Evolutionary conservation across 2,888 invertebrate genomes (phyloP), one percentile per base, ranked within the genome.

Genomic region (Drosophila demipolita): DNA sequence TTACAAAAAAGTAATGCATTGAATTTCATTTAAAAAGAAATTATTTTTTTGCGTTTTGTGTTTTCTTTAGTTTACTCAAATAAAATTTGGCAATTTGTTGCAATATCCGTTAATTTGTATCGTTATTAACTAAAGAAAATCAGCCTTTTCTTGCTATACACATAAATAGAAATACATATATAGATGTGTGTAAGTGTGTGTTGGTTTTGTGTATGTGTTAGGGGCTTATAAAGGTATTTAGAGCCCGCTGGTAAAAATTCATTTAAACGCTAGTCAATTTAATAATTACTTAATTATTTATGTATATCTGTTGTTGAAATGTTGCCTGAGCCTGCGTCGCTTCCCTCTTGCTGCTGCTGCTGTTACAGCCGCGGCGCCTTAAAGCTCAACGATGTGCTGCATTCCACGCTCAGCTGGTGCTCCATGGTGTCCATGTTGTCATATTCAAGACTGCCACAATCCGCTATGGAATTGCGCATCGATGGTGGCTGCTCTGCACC

Each of bases 61-160:
- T 60, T 49, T 58, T 57, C 23, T 61, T 62, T 49, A 40, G 50
- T 54, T 52, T 54, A 67, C 53, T 70, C 60, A 80, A 82, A 80
- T 78, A 91, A 91, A 89, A 90, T 90, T 87, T 91, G 91, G 88
- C 88, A 90, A 87, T 89, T 87, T 82, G 85, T 87, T 89, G 90
- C 91, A 80, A 79, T 84, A 81, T 76, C 65, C 60, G 69, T 74
- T 54, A 52, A 80, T 73, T 77, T 67, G 55, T 64, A 67, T 82
- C 65, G 58, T 80, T 78, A 81, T 80, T 67, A 88, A 84, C 82
- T 90, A 91, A 90, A 90, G 83, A 90, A 89, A 90, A 88, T 88
- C 91, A 91, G 91, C 91, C 82, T 91, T 89, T 91, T 87, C 87
- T 91, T 91, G 86, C 84, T 90, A 83, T 81, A 76, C 83, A 86